Evolutionary conservation across 2,113 vertebrate species (phyloP), one percentile per base, ranked within the genome.

Genomic region (Campylomormyrus tamandua): DNA sequence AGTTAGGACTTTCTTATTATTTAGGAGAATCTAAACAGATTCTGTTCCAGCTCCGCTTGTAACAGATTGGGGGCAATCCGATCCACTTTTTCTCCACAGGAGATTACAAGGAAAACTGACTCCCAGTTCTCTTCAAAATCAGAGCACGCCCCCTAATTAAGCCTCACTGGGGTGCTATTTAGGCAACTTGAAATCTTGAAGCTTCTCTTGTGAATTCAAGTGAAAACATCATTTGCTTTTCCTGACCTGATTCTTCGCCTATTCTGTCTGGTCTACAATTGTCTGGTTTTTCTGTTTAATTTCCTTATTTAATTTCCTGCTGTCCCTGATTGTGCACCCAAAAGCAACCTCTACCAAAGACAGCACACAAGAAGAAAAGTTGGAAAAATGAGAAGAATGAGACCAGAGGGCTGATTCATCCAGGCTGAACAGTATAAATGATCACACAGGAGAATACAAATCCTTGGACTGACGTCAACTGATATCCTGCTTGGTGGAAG

Each of bases 261-360:
- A 11, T 19, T 80, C 35, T 42, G 74, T 80, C 74, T 80, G 35
- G 15, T 35, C 74, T 80, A 42, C 74, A 42, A 42, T 80, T 42
- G 74, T 80, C 74, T 80, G 74, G 5, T 8, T 80, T 70, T 80
- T 80, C 74, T 80, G 31, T 80, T 80, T 80, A 80, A 80, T 80
- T 80, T 80, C 74, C 74, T 80, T 80, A 39, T 80, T 80, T 80
- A 80, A 80, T 80, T 80, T 80, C 74, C 74, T 42, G 74, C 74
- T 80, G 31, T 42, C 74, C 74, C 74, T 80, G 74, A 80, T 42
- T 35, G 74, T 80, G 74, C 35, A 42, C 4, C 74, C 74, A 39
- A 42, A 80, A 80, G 35, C 74, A 80, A 39, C 74, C 31, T 80
- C 74, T 39, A 19, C 74, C 35, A 80, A 80, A 80, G 74, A 42